Conservation (phyloP, 2,888 invertebrate species). For the Agrotis segetum region DNA sequence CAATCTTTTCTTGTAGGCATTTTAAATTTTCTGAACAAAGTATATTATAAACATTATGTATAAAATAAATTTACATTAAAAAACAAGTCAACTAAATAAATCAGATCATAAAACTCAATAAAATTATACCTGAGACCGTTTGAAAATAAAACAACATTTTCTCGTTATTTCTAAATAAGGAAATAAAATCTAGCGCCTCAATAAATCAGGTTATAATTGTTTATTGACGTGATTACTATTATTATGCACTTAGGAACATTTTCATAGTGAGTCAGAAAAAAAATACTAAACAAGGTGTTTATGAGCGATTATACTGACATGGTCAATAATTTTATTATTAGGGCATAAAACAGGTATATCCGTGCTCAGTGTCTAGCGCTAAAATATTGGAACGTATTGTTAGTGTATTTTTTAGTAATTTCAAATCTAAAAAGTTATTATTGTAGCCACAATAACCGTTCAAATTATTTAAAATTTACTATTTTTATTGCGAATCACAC, state of each 20-base stretch:
- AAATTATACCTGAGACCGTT: conserved; percentile 9
- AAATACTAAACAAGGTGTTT: not conserved
- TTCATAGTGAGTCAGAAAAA: not conserved
- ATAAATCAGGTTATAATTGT: conserved; percentile 27
- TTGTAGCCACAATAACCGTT: too few species aligned
- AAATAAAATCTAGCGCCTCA: conserved; percentile 20
- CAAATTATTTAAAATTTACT: too few species aligned
- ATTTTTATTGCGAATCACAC: too few species aligned
- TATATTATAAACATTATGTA: not conserved
- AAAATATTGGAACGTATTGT: too few species aligned
- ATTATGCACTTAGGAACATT: conserved; percentile 3
- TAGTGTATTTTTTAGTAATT: too few species aligned
- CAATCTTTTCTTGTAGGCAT: not conserved
- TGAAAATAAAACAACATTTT: conserved; percentile 19
- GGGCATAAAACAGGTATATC: too few species aligned
- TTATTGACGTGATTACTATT: conserved; percentile 5
- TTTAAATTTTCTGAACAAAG: not conserved
- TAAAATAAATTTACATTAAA: conserved; percentile 3
- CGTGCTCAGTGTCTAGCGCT: too few species aligned
- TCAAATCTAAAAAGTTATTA: too few species aligned
- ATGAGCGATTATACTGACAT: not conserved
- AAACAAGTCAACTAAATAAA: conserved; percentile 13
- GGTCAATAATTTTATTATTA: too few species aligned
- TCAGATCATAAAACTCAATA: conserved; percentile 17
- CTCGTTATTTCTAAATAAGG: conserved; percentile 41